Evolutionary conservation across 2,113 vertebrate genomes (phyloP).

Genomic region (Terrapene triunguis): DNA sequence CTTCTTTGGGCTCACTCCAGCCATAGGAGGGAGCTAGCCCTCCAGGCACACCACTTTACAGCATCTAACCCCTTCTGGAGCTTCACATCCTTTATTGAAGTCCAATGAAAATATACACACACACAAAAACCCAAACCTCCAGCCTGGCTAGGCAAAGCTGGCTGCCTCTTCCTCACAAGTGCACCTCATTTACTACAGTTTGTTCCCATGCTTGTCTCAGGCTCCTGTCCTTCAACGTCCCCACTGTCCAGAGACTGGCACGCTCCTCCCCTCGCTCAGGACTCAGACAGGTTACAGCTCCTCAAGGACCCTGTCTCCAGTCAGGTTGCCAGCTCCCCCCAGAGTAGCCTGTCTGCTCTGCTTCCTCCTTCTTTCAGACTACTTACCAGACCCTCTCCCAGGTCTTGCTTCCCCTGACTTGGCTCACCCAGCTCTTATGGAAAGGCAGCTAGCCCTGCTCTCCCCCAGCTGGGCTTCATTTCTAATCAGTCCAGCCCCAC

Average conservation of each 20-base stretch:
- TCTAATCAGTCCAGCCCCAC: neutral
- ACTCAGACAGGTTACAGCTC: neutral
- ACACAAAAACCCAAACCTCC: neutral
- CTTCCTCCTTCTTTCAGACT: neutral
- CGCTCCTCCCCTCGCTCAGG: neutral
- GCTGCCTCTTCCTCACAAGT: neutral
- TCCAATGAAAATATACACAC: neutral
- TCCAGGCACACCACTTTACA: neutral
- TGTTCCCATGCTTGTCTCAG: neutral
- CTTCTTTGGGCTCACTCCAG: neutral
- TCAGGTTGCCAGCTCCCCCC: neutral
- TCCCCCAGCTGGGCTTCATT: neutral
- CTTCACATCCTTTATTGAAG: neutral
- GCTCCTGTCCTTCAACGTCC: neutral
- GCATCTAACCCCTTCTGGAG: neutral
- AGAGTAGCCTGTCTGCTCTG: too few species aligned
- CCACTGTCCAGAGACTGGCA: neutral
- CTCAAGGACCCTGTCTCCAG: neutral
- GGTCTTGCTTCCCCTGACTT: neutral
- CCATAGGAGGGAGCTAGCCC: too few species aligned
- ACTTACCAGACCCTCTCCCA: neutral
- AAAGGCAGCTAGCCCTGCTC: neutral
- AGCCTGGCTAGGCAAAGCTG: neutral
- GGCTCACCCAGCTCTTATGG: neutral
- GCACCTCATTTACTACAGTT: neutral